These are phyloP conservation scores for Todiramphus chloris DNA, from an alignment of 2,113 vertebrate genomes.

Conservation along the genomic window DNA sequence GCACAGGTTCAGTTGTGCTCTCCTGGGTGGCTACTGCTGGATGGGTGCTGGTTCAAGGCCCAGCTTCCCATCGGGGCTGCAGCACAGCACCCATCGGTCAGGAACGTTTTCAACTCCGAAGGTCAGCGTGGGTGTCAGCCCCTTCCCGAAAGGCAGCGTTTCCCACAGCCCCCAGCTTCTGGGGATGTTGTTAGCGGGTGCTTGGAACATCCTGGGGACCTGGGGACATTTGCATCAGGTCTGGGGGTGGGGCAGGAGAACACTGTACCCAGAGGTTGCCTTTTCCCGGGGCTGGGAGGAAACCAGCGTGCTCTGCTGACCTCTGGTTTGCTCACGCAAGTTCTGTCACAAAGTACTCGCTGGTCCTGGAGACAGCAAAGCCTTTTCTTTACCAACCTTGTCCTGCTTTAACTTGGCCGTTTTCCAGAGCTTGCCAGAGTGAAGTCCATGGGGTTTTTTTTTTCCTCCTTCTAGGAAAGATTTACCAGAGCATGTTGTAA, in stretches of 20 bases:
- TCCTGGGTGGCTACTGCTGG: no score
- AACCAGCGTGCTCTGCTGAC: not conserved
- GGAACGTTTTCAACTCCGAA: not conserved
- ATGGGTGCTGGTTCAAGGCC: not conserved
- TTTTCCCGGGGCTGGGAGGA: not conserved
- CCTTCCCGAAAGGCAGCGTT: accelerated
- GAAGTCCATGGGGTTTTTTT: not conserved
- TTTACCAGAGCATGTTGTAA: not conserved
- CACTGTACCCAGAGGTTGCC: not conserved
- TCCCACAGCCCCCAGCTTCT: not conserved
- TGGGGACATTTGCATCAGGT: accelerated
- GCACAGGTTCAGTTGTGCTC: no score
- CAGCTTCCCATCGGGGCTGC: not conserved
- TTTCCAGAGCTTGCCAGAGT: not conserved
- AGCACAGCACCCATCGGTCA: not conserved
- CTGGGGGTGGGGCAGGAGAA: not conserved
- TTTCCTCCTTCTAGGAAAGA: not conserved
- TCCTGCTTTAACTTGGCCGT: not conserved
- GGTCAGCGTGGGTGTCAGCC: accelerated
- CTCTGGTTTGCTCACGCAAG: not conserved
- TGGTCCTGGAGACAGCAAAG: not conserved
- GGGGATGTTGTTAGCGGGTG: not conserved
- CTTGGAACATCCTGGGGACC: slow-evolving; percentile 27
- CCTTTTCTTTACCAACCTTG: not conserved
- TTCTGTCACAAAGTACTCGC: not conserved